Conservation (phyloP, 2,888 invertebrate genomes). For the Drosophila subsilvestris region DNA sequence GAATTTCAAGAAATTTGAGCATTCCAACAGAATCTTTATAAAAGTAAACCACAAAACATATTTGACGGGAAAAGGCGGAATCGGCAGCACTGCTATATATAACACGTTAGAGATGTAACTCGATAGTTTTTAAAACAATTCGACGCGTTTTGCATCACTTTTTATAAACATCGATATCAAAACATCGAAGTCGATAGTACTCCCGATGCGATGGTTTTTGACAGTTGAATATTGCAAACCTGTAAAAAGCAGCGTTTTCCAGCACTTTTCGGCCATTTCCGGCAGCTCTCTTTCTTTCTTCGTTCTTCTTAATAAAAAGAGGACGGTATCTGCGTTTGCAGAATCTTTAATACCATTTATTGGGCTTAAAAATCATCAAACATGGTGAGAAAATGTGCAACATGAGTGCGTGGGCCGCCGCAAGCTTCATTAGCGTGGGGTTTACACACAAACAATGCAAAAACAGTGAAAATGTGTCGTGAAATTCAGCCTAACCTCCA, state of each 20-base stretch:
- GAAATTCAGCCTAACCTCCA: conserved; percentile 69
- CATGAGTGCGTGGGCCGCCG: conserved; percentile 1
- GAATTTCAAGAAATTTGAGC: no score
- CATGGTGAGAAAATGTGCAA: conserved; percentile 80
- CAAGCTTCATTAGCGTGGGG: conserved; percentile 1
- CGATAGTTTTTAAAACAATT: no score
- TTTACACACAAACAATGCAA: conserved; percentile 20
- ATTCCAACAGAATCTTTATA: no score
- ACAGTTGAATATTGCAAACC: conserved; percentile 58
- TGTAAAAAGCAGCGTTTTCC: conserved; percentile 55
- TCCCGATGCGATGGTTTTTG: conserved; percentile 31
- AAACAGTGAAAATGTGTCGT: conserved; percentile 35
- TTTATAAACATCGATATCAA: no score
- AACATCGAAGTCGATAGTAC: no score
- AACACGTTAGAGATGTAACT: no score
- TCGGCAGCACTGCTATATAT: no score
- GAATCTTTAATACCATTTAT: conserved; percentile 74
- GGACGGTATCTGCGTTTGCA: conserved; percentile 83
- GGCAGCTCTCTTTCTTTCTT: conserved; percentile 82
- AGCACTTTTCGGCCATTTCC: conserved; percentile 69
- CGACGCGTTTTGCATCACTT: no score
- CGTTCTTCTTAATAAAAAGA: conserved; percentile 81
- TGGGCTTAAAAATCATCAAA: conserved; percentile 77
- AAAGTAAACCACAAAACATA: no score
- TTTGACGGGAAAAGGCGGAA: no score